Evolutionary conservation across 2,888 invertebrate genomes (phyloP).

Genomic region (Dilophus febrilis): DNA sequence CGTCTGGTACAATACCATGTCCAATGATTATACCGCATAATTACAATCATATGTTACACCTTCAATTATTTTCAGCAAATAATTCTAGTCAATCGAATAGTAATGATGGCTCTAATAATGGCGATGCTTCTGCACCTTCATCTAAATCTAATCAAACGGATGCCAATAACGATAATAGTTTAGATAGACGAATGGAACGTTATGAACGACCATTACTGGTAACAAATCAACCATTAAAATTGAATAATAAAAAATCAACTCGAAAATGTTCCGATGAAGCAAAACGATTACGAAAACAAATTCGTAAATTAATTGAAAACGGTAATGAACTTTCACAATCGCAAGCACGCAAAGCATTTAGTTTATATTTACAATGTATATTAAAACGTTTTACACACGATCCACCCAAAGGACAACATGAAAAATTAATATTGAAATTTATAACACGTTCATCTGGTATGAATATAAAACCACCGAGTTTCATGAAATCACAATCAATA

Average conservation of each 20-base stretch:
- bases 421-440: constrained; percentile 54
- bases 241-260: constrained; percentile 13
- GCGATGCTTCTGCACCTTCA: no score
- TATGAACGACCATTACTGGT: constrained; percentile 25
- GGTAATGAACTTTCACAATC: constrained; percentile 44
- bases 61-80: constrained; percentile 40
- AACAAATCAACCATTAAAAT: constrained; percentile 22
- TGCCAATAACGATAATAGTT: constrained; percentile 13
- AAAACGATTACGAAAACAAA: constrained; percentile 21
- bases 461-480: constrained; percentile 51
- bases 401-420: constrained; percentile 23
- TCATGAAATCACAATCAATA: constrained; percentile 33
- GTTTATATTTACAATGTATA: constrained; percentile 56
- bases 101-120: constrained; percentile 13
- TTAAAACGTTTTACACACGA: constrained; percentile 43
- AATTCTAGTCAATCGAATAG: constrained; percentile 15
- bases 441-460: constrained; percentile 48
- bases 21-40: constrained; percentile 45
- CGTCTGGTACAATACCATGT: constrained; percentile 38
- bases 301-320: constrained; percentile 36
- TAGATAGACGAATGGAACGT: constrained; percentile 32
- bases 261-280: constrained; percentile 26
- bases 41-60: constrained; percentile 58
- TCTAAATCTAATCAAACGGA: no score
- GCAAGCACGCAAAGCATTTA: constrained; percentile 61